Base-by-base conservation (phyloP, 2,797 vertebrate species). In the Pseudochromis fuscus region DNA sequence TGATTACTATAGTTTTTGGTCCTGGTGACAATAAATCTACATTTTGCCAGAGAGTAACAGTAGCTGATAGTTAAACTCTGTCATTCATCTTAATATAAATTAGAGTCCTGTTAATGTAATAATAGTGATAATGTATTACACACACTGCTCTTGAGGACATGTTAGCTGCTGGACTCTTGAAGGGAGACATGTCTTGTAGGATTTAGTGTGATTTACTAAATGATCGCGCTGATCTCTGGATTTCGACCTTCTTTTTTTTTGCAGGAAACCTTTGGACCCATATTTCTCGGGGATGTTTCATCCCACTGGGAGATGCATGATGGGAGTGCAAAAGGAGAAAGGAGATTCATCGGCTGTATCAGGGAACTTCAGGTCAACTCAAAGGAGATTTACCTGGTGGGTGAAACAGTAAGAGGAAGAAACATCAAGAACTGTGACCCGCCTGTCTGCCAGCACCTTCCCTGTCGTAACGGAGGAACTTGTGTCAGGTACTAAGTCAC, bases 371-470 rank as follows among this genome's bases (percentile, higher is more conserved):
- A 93, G 89, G 86, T 96, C 79, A 96, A 95, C 88, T 85, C 89
- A 62, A 94, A 91, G 78, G 94, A 96, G 72, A 67, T 96, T 61
- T 89, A 92, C 88, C 83, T 96, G 73, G 85, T 91, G 64, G 90
- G 93, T 9, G 93, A 95, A 52, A 94, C 94, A 1, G 79, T 91
- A 55, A 82, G 38, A 64, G 95, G 95, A 64, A 94, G 73, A 73
- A 97, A 97, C 79, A 87, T 95, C 87, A 87, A 94, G 45, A 96
- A 95, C 88, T 97, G 95, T 77, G 91, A 94, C 19, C 83, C 93
- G 5, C 90, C 92, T 0, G 80, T 94, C 77, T 96, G 95, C 88
- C 93, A 93, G 63, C 92, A 91, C 75, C 88, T 90, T 51, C 95
- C 92, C 7, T 97, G 96, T 70, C 92, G 16, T 31, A 96, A 96